A percentile compares a stretch with the other conserved stretches of the same genome.
Conservation (phyloP, 2,113 vertebrate species). For the Callipepla squamata region DNA sequence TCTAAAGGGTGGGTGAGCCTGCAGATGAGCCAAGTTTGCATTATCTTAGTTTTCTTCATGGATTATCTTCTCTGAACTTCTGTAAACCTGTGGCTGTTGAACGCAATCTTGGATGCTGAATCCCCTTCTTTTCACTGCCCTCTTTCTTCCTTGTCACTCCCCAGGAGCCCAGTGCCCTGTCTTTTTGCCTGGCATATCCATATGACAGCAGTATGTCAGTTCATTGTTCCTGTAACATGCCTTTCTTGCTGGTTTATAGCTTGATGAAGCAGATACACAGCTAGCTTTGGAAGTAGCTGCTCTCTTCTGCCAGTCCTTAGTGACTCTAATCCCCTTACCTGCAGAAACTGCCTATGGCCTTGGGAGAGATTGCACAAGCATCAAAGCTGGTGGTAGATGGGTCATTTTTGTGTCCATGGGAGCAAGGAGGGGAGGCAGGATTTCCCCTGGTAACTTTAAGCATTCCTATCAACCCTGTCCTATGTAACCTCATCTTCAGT, state of each 20-base stretch:
- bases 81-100: background rate
- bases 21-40: background rate
- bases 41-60: background rate
- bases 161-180: background rate
- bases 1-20: background rate
- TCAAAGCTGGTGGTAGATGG: background rate
- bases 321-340: background rate
- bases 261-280: background rate
- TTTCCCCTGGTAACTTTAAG: background rate
- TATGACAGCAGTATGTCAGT: background rate
- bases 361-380: background rate
- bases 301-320: background rate
- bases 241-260: background rate
- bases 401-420: background rate
- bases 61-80: background rate
- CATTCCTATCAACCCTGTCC: background rate
- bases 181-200: background rate
- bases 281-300: background rate
- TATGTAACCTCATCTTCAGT: background rate
- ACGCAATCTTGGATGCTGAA: background rate
- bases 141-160: background rate
- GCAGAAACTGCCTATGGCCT: background rate
- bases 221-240: too few species aligned
- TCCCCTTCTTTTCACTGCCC: background rate
- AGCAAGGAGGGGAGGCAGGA: background rate